phyloP scores from a whole-genome alignment of 2,797 vertebrate species.

The Aselliscus stoliczkanus region DNA sequence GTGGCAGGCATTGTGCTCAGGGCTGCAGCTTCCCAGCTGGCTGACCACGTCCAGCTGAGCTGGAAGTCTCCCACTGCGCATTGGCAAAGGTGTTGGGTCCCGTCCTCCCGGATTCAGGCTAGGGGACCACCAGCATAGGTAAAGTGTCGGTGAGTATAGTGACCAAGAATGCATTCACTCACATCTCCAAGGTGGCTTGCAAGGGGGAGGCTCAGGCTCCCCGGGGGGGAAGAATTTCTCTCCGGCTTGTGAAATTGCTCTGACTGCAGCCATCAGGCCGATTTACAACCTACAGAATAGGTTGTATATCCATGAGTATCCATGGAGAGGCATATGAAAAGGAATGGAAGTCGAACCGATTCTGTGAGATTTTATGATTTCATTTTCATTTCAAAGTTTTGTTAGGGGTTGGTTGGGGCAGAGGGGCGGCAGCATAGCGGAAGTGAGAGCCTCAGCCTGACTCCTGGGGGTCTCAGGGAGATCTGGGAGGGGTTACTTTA shows the following conservation, averaged over 20 bases:
- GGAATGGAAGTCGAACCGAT: not conserved
- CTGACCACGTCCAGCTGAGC: not conserved
- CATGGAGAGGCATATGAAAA: conserved; percentile 28
- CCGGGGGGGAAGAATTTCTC: not conserved
- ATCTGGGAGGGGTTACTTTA: not conserved
- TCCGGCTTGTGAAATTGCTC: conserved; percentile 18
- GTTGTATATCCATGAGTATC: conserved; percentile 10
- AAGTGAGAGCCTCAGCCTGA: not conserved
- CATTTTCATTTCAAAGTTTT: conserved; percentile 55
- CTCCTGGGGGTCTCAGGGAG: not conserved
- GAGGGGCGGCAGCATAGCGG: not conserved
- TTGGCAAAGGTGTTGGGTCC: not conserved
- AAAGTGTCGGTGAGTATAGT: rapidly evolving
- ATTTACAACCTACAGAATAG: not conserved
- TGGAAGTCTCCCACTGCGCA: not conserved
- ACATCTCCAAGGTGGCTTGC: not conserved
- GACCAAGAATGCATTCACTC: not conserved
- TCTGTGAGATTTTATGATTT: conserved; percentile 35
- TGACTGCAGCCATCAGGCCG: not conserved
- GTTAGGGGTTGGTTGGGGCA: not conserved
- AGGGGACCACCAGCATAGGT: not conserved
- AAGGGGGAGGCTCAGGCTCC: not conserved
- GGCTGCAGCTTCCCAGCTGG: too few relatives aligned
- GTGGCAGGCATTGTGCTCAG: not conserved
- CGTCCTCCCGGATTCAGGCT: not conserved